These are phyloP conservation scores for Listrodromus nycthemerus DNA, from an alignment of 2,888 invertebrate genomes.

Conservation along the genomic window DNA sequence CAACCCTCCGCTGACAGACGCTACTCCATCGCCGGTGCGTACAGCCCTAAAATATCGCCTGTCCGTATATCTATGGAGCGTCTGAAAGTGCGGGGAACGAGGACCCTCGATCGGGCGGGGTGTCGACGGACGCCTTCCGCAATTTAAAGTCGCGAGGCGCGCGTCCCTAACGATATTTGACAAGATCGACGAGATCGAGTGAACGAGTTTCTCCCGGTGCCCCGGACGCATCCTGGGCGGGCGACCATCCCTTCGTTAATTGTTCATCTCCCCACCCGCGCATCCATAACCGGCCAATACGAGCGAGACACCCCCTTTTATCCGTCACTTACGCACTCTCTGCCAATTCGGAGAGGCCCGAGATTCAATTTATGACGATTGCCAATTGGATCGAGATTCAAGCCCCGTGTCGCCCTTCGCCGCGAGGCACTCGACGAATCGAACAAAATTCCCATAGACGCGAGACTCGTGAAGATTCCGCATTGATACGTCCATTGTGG, in stretches of 20 bases:
- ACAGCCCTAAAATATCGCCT: not conserved
- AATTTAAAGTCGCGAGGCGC: constrained; percentile 71
- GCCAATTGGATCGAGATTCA: constrained; percentile 78
- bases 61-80: constrained; percentile 26
- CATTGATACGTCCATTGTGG: not conserved
- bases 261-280: constrained; percentile 79
- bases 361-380: constrained; percentile 80
- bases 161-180: constrained; percentile 71
- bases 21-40: constrained; percentile 22
- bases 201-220: constrained; percentile 67
- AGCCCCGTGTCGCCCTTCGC: constrained; percentile 29
- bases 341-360: constrained; percentile 55
- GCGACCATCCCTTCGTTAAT: constrained; percentile 81
- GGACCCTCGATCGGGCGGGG: constrained; percentile 36
- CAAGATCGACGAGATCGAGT: constrained; percentile 71
- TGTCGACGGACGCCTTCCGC: constrained; percentile 70
- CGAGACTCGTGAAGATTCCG: constrained; percentile 1
- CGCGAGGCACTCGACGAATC: constrained; percentile 56
- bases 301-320: constrained; percentile 38
- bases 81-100: constrained; percentile 30
- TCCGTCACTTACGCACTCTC: constrained; percentile 43
- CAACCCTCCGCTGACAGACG: constrained; percentile 44
- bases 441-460: constrained; percentile 53
- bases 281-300: constrained; percentile 78
- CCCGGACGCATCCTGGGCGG: constrained; percentile 81